These are phyloP conservation scores for Pardosa pseudoannulata DNA, from an alignment of 2,888 invertebrate species.

Conservation along the genomic window DNA sequence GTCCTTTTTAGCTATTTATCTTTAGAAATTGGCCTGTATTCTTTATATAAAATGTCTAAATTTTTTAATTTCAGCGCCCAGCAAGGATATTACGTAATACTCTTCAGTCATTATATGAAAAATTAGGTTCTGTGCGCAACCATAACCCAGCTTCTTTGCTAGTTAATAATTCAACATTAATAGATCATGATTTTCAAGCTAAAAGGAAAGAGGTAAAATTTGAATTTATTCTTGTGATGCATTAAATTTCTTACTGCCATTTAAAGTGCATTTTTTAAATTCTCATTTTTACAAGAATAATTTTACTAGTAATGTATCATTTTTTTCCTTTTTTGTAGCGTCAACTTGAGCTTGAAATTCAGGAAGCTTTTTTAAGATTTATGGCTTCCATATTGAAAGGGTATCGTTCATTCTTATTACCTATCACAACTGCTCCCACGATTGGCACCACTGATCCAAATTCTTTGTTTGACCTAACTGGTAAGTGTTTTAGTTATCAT, in stretches of 20 bases:
- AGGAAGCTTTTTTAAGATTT: slow-evolving; percentile 97
- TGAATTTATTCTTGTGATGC: too few species aligned
- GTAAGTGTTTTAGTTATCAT: too few species aligned
- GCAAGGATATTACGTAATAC: slow-evolving; percentile 87
- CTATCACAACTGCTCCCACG: slow-evolving; percentile 95
- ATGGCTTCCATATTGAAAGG: slow-evolving; percentile 95
- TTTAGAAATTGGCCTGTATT: too few species aligned
- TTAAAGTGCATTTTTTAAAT: background rate
- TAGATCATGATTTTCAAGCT: slow-evolving; percentile 88
- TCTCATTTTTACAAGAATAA: too few species aligned
- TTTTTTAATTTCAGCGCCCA: slow-evolving; percentile 78
- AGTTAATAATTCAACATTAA: slow-evolving; percentile 79
- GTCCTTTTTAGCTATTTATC: too few species aligned
- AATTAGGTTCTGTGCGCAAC: slow-evolving; percentile 34
- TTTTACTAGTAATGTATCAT: background rate
- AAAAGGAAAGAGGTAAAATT: slow-evolving; percentile 86
- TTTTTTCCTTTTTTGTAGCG: slow-evolving; percentile 80
- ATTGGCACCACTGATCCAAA: slow-evolving; percentile 96
- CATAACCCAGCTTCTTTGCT: slow-evolving; percentile 6
- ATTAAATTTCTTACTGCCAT: background rate
- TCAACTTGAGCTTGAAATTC: slow-evolving; percentile 93
- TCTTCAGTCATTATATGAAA: slow-evolving; percentile 85
- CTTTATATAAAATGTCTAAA: slow-evolving; percentile 76
- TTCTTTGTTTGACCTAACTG: slow-evolving; percentile 93
- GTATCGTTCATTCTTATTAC: slow-evolving; percentile 90